Evolutionary conservation across 2,113 vertebrate species (phyloP), one percentile per base, ranked within the genome.

Genomic region (Chaetodon auriga): DNA sequence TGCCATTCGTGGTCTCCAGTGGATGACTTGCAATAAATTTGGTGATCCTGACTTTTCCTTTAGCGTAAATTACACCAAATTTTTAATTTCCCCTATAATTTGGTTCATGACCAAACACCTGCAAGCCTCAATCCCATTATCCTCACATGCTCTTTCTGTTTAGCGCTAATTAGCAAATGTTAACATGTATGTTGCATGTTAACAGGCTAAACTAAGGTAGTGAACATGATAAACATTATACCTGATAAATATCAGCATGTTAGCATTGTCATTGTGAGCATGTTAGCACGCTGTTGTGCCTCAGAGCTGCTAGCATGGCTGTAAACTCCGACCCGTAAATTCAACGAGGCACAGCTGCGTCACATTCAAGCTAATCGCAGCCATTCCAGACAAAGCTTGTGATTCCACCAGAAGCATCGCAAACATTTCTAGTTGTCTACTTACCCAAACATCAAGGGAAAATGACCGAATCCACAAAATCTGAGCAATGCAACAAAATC

Each of bases 21-120:
- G 25, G 62, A 38, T 46, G 25, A 9, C 12, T 13, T n/a, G 2
- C n/a, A 41, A 12, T 14, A 23, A 62, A 2, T 14, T 38, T 51
- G 25, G 19, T 58, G 15, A 60, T n/a, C 35, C 11, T 14, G 21
- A 61, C 12, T 45, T 53, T 45, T 60, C 11, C 12, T 41, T 21
- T 11, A 9, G 45, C 3, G 0, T 3, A n/a, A 43, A 8, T 62
- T 23, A 43, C 41, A 43, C 10, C 11, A 15, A 7, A 53, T n/a
- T 43, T 6, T 43, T 57, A 30, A 1, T 55, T 55, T 55, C 7
- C 3, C 11, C n/a, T 6, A 57, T 57, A 54, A 11, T 69, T 78
- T 61, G 10, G 58, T 53, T 16, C 30, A 41, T 65, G 18, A 75
- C 49, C 13, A 41, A 62, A 68, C 38, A 36, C 48, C 25, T 78